Evolutionary conservation across 2,888 invertebrate genomes (phyloP).

Genomic region (Seira sanloemensis): DNA sequence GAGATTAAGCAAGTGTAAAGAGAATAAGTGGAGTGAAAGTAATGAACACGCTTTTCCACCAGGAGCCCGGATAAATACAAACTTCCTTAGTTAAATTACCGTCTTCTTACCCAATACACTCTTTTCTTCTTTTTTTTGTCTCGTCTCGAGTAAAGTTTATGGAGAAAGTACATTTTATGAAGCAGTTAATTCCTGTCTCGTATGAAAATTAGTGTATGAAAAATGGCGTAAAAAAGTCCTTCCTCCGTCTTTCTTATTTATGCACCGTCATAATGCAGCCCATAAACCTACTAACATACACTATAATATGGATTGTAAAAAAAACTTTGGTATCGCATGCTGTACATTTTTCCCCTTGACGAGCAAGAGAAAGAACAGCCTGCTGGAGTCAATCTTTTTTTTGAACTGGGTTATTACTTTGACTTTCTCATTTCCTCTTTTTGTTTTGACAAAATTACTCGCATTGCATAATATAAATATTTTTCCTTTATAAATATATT

Average conservation of each 20-base stretch:
- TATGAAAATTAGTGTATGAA: neutral
- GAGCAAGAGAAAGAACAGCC: no score
- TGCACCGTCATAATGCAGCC: neutral
- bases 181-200: neutral
- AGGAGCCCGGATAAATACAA: neutral
- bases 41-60: neutral
- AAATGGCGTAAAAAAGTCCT: neutral
- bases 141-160: neutral
- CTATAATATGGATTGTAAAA: no score
- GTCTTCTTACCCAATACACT: neutral
- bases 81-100: slow-evolving; percentile 2
- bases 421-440: slow-evolving; percentile 1
- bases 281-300: slow-evolving; percentile 14
- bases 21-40: slow-evolving; percentile 14
- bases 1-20: slow-evolving; percentile 10
- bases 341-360: no score
- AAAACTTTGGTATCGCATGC: no score
- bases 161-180: slow-evolving; percentile 3
- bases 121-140: neutral
- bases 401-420: neutral
- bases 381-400: no score
- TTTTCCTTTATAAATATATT: no score
- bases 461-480: neutral
- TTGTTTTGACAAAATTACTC: neutral
- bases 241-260: neutral